Evolutionary conservation across 1,140 invertebrate genomes (phyloP).

Genomic region (Oreohelix idahoensis): DNA sequence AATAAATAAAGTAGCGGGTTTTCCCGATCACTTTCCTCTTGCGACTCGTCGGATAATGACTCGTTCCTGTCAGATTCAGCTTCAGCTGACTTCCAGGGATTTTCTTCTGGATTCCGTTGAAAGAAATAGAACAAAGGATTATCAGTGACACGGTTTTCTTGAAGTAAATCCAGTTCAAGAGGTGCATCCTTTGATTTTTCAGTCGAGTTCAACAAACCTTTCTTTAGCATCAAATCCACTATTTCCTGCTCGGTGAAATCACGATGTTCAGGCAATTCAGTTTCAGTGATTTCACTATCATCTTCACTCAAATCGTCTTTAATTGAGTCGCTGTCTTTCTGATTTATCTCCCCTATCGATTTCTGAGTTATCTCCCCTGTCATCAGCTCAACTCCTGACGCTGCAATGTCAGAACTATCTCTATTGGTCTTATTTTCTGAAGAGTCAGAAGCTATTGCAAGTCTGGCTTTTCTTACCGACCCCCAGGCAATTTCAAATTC

Average conservation of each 20-base stretch:
- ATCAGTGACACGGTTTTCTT: not conserved
- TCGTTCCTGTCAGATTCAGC: not conserved
- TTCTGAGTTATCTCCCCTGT: not conserved
- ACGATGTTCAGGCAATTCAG: not conserved
- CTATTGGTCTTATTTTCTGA: not conserved
- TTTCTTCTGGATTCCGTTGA: slow-evolving; percentile 3
- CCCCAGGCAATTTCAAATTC: slow-evolving; percentile 45
- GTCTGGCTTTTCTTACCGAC: not conserved
- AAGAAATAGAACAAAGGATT: slow-evolving; percentile 26
- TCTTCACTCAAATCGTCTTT: not conserved
- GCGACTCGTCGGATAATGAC: not conserved
- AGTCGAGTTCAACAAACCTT: not conserved
- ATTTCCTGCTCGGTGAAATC: not conserved
- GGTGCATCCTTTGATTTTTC: not conserved
- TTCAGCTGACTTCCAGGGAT: not conserved
- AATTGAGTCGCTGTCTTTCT: not conserved
- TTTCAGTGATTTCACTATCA: not conserved
- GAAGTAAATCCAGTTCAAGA: not conserved
- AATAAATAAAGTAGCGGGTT: not conserved
- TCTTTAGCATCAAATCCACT: not conserved
- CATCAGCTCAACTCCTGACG: not conserved
- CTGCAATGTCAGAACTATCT: not conserved
- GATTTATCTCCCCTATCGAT: not conserved
- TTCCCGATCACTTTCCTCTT: not conserved
- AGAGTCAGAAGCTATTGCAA: not conserved